phyloP scores from a whole-genome alignment of 30 jellyfish, hydroid and myxozoan species.

The Chironex yamaguchii region DNA sequence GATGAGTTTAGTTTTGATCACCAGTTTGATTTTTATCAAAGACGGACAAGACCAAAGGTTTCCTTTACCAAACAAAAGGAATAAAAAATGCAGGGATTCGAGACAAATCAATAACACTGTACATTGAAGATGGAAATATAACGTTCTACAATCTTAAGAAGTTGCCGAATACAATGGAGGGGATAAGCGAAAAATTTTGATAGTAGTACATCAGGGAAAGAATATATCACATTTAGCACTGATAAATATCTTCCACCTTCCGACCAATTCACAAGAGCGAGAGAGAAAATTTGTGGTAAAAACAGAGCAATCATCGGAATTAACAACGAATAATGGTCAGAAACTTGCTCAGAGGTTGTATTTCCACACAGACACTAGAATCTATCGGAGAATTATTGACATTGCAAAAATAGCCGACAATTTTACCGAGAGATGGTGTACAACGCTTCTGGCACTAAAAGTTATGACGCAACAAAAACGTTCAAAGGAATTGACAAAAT shows the following conservation, averaged over 20 bases:
- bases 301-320: conserved; percentile 5
- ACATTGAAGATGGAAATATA: conserved; percentile 17
- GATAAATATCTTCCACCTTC: conserved; percentile 20
- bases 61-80: no score
- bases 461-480: background rate
- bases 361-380: background rate
- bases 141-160: conserved; percentile 7
- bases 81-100: background rate
- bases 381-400: conserved; percentile 16
- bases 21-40: no score
- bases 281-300: background rate
- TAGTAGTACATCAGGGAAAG: conserved; percentile 13
- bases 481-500: conserved; percentile 20
- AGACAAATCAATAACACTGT: background rate
- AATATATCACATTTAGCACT: background rate
- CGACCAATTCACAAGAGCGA: conserved; percentile 11
- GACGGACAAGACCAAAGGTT: no score
- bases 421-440: conserved; percentile 9
- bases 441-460: background rate
- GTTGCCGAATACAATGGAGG: conserved; percentile 20
- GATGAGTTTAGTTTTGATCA: no score
- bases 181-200: no score
- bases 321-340: conserved; percentile 8
- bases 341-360: conserved; percentile 6
- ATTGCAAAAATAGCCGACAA: conserved; percentile 8